These are phyloP conservation scores for Diaphora mendica DNA, from an alignment of 2,888 invertebrate genomes.

Conservation along the genomic window DNA sequence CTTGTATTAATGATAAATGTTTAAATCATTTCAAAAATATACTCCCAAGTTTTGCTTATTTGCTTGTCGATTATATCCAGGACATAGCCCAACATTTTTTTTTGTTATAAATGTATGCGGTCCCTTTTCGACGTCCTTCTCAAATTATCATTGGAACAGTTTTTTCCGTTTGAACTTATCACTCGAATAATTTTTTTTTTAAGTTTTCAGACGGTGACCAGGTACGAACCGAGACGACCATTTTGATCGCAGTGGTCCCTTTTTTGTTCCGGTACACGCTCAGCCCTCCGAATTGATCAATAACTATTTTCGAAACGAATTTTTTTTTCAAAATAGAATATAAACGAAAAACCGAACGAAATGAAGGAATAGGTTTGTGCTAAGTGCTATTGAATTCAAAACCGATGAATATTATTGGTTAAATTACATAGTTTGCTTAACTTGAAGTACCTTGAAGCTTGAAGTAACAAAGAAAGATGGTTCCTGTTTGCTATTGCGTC, in stretches of 20 bases:
- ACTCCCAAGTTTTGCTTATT: background rate
- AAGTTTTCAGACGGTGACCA: background rate
- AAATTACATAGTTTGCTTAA: background rate
- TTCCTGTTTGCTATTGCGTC: background rate
- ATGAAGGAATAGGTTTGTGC: background rate
- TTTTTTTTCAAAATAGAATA: background rate
- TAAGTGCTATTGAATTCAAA: background rate
- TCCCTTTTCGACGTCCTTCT: background rate
- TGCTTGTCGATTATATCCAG: background rate
- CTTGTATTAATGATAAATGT: background rate
- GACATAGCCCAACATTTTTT: no score
- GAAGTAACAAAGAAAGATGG: background rate
- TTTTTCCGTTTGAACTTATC: background rate
- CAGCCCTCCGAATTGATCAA: background rate
- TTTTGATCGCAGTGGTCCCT: background rate
- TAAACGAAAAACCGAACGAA: background rate
- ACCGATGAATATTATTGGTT: background rate
- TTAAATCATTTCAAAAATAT: background rate
- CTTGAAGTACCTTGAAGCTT: background rate
- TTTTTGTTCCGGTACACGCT: background rate
- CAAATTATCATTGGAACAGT: background rate
- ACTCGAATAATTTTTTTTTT: background rate
- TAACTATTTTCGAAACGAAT: background rate
- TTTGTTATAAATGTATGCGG: no score
- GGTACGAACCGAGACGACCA: background rate